phyloP scores from a whole-genome alignment of 2,113 vertebrate species.

The Protomyctophum bolini region DNA sequence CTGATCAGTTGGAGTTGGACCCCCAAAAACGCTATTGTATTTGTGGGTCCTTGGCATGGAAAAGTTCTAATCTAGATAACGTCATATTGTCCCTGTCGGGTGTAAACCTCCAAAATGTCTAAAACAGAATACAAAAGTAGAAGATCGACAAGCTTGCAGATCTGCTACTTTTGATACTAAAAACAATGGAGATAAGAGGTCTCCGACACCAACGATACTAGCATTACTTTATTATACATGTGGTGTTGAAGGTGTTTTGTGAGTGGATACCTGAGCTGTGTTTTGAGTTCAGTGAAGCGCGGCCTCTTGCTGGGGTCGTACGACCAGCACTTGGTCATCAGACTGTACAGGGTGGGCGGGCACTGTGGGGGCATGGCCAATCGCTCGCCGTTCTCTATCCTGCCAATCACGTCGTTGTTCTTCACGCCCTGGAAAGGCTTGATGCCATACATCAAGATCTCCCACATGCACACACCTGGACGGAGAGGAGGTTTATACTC shows the following conservation, averaged over 20 bases:
- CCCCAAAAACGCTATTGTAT: no score
- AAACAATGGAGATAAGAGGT: no score
- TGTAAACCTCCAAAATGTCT: not conserved
- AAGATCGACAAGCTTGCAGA: no score
- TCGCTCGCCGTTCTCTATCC: slow-evolving; percentile 97
- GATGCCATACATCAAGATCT: slow-evolving; percentile 97
- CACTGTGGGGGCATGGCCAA: slow-evolving; percentile 98
- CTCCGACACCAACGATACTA: not conserved
- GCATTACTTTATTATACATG: no score
- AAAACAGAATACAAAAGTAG: no score
- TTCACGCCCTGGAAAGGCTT: slow-evolving; percentile 99
- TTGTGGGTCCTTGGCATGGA: no score
- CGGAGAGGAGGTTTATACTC: no score
- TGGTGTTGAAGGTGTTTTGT: no score
- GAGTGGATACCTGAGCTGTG: slow-evolving; percentile 89
- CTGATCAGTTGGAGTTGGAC: no score
- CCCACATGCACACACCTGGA: slow-evolving; percentile 97
- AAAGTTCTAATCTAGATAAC: no score
- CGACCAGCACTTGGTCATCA: slow-evolving; percentile 99
- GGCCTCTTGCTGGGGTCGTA: slow-evolving; percentile 97
- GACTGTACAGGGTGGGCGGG: slow-evolving; percentile 98
- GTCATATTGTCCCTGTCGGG: no score
- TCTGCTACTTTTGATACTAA: no score
- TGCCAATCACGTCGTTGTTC: slow-evolving; percentile 98
- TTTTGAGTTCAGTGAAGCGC: slow-evolving; percentile 97